Evolutionary conservation across 2,888 invertebrate species (phyloP), one percentile per base, ranked within the genome.

Genomic region (Cremastinae sp.): DNA sequence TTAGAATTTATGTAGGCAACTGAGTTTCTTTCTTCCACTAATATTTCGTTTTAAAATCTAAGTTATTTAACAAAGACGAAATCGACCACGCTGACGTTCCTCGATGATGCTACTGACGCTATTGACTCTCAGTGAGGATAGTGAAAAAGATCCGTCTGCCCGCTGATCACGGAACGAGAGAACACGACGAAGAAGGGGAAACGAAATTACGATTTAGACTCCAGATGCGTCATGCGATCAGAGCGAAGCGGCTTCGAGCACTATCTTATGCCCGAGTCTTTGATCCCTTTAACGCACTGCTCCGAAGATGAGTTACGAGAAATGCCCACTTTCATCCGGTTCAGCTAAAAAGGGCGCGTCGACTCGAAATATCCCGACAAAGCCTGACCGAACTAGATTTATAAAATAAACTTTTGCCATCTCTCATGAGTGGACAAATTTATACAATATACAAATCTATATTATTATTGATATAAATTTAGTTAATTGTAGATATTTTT

Each of bases 41-140:
- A 45, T 7, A 1, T 43, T 12, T 10, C 45, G 28, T 20, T 49
- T 12, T 1, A 49, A 35, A 18, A 16, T 51, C n/a, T 14, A 12
- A 28, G 12, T 45, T 62, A 1, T 20, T 18, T 39, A 22, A 65
- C 16, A 28, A 41, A 65, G 41, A 22, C 35, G 58, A 55, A 14
- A 39, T 9, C 56, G n/a, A 43, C 35, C 5, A 1, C 43, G 56
- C 49, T 47, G 41, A 71, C 65, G 55, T 61, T 51, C 59, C n/a
- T 16, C 41, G 14, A 18, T 10, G 51, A n/a, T 45, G 45, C 47
- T 49, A 41, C 37, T 73, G 62, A 78, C 78, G n/a, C 69, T 65
- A 16, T 59, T 43, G 35, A 9, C 43, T 62, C 53, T 39, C n/a
- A 43, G 39, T 55, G 59, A 70, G 41, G 51, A 64, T 74, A 65